phyloP scores from a whole-genome alignment of 2,888 invertebrate species.

The Esperia sulphurella region DNA sequence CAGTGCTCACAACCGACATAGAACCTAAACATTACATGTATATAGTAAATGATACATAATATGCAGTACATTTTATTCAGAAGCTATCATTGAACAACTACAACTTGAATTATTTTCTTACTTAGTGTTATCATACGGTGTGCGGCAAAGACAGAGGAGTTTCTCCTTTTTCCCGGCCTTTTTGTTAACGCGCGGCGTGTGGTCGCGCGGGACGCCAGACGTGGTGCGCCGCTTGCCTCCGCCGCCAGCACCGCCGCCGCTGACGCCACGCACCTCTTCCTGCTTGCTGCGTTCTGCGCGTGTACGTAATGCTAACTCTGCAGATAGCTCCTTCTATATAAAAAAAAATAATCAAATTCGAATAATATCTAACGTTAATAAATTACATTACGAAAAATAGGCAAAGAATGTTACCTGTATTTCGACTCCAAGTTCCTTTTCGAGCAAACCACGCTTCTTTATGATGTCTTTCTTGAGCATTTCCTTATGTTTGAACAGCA shows the following conservation, averaged over 20 bases:
- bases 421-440: constrained; percentile 93
- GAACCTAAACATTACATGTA: too few relatives aligned
- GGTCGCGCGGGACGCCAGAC: constrained; percentile 27
- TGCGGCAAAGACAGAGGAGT: constrained; percentile 94
- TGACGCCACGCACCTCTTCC: constrained; percentile 81
- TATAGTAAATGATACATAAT: too few relatives aligned
- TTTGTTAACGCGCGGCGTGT: constrained; percentile 42
- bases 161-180: constrained; percentile 84
- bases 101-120: constrained; percentile 51
- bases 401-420: constrained; percentile 82
- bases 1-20: constrained; percentile 99
- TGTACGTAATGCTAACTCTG: constrained; percentile 84
- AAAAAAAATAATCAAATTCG: not conserved
- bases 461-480: constrained; percentile 95
- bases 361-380: too few relatives aligned
- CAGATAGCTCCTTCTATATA: constrained; percentile 85
- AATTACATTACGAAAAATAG: not conserved
- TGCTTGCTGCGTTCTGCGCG: constrained; percentile 85
- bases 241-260: constrained; percentile 44
- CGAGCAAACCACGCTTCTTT: constrained; percentile 92
- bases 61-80: too few relatives aligned
- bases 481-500: constrained; percentile 93
- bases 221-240: constrained; percentile 36
- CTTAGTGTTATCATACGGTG: constrained; percentile 97
- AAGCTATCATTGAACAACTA: too few relatives aligned